Evolutionary conservation across 1,140 invertebrate species (phyloP).

Genomic region (Mizuhopecten yessoensis): DNA sequence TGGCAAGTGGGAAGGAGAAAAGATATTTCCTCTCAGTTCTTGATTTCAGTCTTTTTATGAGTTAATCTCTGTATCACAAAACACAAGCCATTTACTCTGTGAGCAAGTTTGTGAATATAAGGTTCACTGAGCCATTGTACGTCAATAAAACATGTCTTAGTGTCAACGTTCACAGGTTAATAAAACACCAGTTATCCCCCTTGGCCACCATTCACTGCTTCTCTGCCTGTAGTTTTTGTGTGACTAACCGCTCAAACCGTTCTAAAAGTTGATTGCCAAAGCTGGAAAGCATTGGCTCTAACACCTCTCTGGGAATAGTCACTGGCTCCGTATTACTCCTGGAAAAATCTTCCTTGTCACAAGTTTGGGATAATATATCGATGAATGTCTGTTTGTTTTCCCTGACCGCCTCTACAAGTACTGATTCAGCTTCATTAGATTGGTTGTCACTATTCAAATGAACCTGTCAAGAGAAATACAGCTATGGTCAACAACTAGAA

Average conservation of each 20-base stretch:
- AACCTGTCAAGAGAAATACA: neutral
- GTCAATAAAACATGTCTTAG: no score
- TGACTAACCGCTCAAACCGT: neutral
- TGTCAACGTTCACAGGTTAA: no score
- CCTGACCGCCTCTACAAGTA: neutral
- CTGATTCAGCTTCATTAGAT: neutral
- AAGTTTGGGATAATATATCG: neutral
- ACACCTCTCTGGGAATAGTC: neutral
- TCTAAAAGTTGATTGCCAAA: neutral
- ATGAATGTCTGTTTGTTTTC: neutral
- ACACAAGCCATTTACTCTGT: no score
- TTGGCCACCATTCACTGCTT: neutral
- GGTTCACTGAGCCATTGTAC: no score
- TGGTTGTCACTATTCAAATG: neutral
- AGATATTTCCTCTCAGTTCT: no score
- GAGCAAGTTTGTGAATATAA: no score
- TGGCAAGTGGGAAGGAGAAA: no score
- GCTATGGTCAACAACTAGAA: neutral
- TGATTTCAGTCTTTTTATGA: no score
- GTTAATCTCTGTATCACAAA: no score
- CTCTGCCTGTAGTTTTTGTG: neutral
- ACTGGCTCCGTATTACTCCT: neutral
- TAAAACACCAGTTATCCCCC: no score
- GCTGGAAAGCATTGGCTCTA: conserved; percentile 19
- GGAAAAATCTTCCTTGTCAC: neutral